These are phyloP conservation scores for Amphibalanus amphitrite DNA, from an alignment of 1,140 invertebrate genomes.

Conservation along the genomic window DNA sequence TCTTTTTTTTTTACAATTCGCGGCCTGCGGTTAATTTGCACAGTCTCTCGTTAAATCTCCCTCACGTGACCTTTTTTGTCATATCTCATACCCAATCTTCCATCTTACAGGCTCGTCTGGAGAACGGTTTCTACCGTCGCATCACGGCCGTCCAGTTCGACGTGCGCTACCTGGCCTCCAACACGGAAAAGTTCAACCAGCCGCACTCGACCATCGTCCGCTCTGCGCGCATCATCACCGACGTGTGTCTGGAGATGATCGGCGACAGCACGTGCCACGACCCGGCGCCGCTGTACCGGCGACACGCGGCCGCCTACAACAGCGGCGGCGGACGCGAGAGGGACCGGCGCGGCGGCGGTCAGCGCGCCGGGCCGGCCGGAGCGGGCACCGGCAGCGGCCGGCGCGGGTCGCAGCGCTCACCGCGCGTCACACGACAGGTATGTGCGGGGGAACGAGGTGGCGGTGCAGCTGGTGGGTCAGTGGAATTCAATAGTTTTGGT, in stretches of 20 bases:
- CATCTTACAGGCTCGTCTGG: slow-evolving; percentile 43
- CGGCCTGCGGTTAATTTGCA: too few species aligned
- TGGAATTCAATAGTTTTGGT: too few species aligned
- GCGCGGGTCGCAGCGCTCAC: background rate
- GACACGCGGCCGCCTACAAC: slow-evolving; percentile 55
- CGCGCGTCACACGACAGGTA: slow-evolving; percentile 4
- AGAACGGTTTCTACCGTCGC: slow-evolving; percentile 81
- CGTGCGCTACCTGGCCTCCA: slow-evolving; percentile 74
- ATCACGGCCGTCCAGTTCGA: slow-evolving; percentile 86
- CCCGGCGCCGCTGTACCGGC: slow-evolving; percentile 63
- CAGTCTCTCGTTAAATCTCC: too few species aligned
- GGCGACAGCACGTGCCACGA: slow-evolving; percentile 38
- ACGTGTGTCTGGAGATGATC: slow-evolving; percentile 69
- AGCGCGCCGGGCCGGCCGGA: too few species aligned
- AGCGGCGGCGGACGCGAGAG: slow-evolving; percentile 37
- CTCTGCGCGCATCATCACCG: slow-evolving; percentile 73
- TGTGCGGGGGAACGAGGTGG: too few species aligned
- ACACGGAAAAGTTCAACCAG: slow-evolving; percentile 86
- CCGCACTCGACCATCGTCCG: slow-evolving; percentile 71
- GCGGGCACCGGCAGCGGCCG: background rate
- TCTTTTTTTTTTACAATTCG: too few species aligned
- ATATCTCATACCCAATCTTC: too few species aligned
- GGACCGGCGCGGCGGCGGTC: slow-evolving; percentile 10
- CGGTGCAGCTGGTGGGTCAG: too few species aligned
- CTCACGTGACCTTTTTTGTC: too few species aligned